Percentiles rank a stretch among this genome's conserved stretches.
These are phyloP conservation scores for Artibeus lituratus DNA, from an alignment of 2,797 vertebrate species.

Conservation along the genomic window DNA sequence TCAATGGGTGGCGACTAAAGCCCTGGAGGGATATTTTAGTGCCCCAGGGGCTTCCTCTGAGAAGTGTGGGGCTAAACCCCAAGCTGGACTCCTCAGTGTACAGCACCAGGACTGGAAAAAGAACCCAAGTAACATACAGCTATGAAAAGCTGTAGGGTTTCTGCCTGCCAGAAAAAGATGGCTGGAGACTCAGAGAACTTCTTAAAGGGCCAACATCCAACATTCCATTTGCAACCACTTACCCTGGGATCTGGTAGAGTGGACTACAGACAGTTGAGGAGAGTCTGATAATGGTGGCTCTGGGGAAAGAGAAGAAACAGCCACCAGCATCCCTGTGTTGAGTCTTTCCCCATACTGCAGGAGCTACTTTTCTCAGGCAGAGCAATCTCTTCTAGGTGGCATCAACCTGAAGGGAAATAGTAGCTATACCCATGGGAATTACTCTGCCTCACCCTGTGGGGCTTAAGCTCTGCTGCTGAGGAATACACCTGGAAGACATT, in stretches of 20 bases:
- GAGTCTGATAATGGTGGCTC: background rate
- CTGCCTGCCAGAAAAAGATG: background rate
- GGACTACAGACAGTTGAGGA: background rate
- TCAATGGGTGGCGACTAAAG: background rate
- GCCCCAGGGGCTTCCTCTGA: background rate
- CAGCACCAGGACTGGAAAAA: background rate
- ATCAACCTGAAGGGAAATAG: background rate
- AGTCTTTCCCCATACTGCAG: background rate
- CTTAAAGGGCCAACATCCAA: background rate
- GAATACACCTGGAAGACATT: background rate
- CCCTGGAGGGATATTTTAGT: background rate
- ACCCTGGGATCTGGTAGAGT: background rate
- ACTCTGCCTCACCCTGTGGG: background rate
- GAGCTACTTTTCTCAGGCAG: background rate
- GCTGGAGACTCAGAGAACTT: background rate
- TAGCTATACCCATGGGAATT: background rate
- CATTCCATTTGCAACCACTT: background rate
- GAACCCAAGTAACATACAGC: background rate
- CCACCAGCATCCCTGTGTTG: background rate
- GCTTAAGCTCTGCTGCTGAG: background rate
- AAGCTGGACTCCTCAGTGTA: background rate
- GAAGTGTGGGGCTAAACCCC: background rate
- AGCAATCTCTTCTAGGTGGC: background rate
- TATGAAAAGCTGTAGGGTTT: background rate
- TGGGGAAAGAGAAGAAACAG: background rate